These are phyloP conservation scores for Limonius californicus DNA, from an alignment of 1,140 invertebrate genomes.

Conservation along the genomic window DNA sequence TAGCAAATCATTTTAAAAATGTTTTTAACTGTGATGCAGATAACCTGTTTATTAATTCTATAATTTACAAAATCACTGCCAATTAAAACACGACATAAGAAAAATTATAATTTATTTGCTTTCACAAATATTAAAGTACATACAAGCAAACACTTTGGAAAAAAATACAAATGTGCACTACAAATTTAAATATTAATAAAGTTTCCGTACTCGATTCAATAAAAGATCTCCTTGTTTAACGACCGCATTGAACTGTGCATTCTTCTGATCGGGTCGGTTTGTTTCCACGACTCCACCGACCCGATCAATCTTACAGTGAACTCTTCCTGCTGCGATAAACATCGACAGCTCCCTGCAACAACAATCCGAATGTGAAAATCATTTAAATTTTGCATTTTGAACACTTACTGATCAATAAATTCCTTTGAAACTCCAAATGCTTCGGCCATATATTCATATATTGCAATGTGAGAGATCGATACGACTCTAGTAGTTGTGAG, in stretches of 20 bases:
- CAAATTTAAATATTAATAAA: constrained; percentile 93
- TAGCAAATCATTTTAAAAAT: no score
- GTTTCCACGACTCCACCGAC: constrained; percentile 97
- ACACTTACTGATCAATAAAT: constrained; percentile 89
- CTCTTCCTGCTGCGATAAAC: constrained; percentile 91
- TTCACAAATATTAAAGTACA: no score
- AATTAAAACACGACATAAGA: no score
- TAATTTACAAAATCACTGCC: no score
- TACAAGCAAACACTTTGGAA: no score
- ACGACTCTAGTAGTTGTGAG: constrained; percentile 94
- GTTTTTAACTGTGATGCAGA: no score
- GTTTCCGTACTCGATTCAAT: constrained; percentile 96
- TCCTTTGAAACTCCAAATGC: constrained; percentile 93
- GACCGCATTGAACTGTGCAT: constrained; percentile 90
- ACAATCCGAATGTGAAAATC: constrained; percentile 16
- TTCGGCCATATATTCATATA: constrained; percentile 98
- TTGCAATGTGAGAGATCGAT: constrained; percentile 88
- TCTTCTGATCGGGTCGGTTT: constrained; percentile 88
- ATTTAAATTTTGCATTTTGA: background rate
- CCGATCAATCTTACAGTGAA: constrained; percentile 98
- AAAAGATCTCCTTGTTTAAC: constrained; percentile 98
- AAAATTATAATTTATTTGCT: no score
- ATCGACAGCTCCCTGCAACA: constrained; percentile 71
- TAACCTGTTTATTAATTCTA: no score
- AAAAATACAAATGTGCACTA: no score